Evolutionary conservation across 2,113 vertebrate species (phyloP).

Genomic region (Cynocephalus volans): DNA sequence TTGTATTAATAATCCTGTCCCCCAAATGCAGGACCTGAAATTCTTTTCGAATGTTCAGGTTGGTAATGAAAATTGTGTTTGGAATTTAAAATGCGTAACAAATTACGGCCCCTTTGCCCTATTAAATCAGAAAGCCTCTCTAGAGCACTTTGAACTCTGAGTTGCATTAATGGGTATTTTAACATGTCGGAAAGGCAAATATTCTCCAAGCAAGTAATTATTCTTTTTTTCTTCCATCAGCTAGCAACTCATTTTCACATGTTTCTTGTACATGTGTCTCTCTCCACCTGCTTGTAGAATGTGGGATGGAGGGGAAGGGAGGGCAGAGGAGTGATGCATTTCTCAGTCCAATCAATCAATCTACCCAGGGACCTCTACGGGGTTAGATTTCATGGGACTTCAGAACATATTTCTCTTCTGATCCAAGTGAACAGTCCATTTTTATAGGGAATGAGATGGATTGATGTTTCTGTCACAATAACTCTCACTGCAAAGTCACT

Average conservation of each 20-base stretch:
- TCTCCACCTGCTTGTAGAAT: not conserved
- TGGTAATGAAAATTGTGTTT: constrained; percentile 77
- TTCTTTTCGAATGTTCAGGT: constrained; percentile 79
- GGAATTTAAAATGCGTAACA: constrained; percentile 80
- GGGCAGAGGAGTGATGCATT: not conserved
- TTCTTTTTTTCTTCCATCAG: constrained; percentile 68
- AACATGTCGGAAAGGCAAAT: constrained; percentile 82
- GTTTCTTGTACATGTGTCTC: constrained; percentile 46
- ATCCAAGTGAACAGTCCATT: constrained; percentile 63
- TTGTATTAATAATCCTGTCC: constrained; percentile 72
- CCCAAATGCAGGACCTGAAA: constrained; percentile 75
- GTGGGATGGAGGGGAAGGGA: not conserved
- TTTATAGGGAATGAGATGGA: not conserved
- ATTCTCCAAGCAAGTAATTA: constrained; percentile 81
- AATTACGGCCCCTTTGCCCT: constrained; percentile 70
- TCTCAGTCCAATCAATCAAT: not conserved
- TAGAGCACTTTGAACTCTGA: constrained; percentile 69
- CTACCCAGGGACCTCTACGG: not conserved
- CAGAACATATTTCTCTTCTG: constrained; percentile 61
- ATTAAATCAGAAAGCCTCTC: constrained; percentile 77
- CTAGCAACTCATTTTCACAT: constrained; percentile 81
- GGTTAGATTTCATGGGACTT: constrained; percentile 69
- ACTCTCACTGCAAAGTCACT: not conserved
- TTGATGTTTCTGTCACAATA: not conserved
- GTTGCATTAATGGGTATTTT: constrained; percentile 78